Conservation (phyloP, 23 tunicate genomes). For the Trididemnum clinides region DNA sequence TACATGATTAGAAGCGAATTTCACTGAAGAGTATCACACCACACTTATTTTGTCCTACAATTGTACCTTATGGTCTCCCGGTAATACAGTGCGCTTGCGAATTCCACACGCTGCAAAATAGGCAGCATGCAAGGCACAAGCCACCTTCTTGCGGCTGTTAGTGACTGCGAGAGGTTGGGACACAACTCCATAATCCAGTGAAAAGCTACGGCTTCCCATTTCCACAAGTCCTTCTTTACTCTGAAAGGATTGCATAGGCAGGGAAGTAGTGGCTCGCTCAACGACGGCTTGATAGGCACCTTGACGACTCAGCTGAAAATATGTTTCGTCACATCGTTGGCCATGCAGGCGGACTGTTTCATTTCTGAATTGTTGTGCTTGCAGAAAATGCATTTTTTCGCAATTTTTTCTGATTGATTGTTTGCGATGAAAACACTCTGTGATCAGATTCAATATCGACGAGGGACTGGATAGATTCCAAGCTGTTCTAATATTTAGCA, state of each 20-base stretch:
- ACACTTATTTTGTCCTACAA: background rate
- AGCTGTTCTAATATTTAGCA: no score
- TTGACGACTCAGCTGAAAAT: background rate
- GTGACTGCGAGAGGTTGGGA: conserved; percentile 63
- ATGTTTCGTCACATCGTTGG: no score
- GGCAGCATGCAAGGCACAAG: conserved; percentile 49
- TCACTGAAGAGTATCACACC: no score
- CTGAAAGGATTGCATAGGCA: background rate
- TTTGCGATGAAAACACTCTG: no score
- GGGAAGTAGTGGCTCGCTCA: conserved; percentile 10
- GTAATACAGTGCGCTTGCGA: conserved; percentile 54
- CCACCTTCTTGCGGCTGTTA: conserved; percentile 41
- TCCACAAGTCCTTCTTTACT: background rate
- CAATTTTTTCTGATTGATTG: no score
- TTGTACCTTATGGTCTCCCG: conserved; percentile 62
- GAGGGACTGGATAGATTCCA: no score
- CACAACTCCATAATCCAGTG: conserved; percentile 55
- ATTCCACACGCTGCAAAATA: conserved; percentile 45
- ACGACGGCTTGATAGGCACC: background rate
- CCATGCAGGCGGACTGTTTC: no score
- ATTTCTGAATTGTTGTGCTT: no score
- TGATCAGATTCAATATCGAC: no score
- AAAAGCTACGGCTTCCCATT: conserved; percentile 26
- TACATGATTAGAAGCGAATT: no score
- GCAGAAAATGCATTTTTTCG: no score